Base-by-base conservation (phyloP, 2,797 vertebrate genomes). In the Tapirus indicus region DNA sequence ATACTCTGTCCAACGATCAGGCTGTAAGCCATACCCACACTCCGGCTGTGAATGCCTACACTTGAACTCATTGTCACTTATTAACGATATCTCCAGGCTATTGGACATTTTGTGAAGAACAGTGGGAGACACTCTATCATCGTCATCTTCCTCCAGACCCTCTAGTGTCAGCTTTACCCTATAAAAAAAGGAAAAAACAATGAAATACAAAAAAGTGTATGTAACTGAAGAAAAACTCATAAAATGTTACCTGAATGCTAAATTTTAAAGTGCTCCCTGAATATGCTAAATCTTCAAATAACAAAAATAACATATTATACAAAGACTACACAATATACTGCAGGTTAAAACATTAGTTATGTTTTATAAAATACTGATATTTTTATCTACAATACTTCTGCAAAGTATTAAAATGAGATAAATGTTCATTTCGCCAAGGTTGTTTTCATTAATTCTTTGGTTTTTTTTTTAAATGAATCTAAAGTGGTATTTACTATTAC, bases 11-110 rank as follows among this genome's bases (percentile, higher is more conserved):
- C 99, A 99, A 4, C 98, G 98, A 35, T 99, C 98, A 16, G 99
- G 98, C 97, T 99, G 99, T 95, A 99, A 97, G 11, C 98, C 99
- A 6, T 99, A 99, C 1, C 99, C 99, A 96, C 99, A 99, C 86
- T 99, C 99, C 0, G 99, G 99, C 98, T 99, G 99, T 0, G 99
- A 99, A 98, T 99, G 99, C 10, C 99, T 99, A 0, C 99, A 99
- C 58, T 99, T 99, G 95, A 99, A 99, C 89, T 99, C 99, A 0
- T 97, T 98, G 72, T 99, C 98, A 13, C 99, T 99, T 98, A 99
- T 99, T 98, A 99, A 98, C 62, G 99, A 99, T 97, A 99, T 99
- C 97, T 99, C 99, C 93, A 99, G 98, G 0, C 99, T 99, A 97
- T 99, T 99, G 64, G 99, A 98, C 99, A 99, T 99, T 97, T 99